A percentile compares a stretch with the other conserved stretches of the same genome.
Evolutionary conservation across 2,888 invertebrate species (phyloP).

Genomic region (Molorchus minor): DNA sequence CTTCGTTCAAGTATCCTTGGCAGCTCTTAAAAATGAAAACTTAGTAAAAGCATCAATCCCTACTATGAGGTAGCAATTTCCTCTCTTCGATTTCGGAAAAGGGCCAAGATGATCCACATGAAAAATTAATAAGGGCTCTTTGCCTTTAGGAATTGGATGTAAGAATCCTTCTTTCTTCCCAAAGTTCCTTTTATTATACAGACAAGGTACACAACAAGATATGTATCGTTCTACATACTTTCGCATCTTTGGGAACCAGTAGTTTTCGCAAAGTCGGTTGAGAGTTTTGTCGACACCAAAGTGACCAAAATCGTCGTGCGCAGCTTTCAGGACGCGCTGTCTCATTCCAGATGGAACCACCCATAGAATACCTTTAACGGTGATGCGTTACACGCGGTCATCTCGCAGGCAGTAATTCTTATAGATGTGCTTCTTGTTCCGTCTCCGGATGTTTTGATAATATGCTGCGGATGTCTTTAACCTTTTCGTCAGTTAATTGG

Average conservation of each 20-base stretch:
- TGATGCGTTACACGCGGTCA: slow-evolving; percentile 22
- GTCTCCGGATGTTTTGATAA: slow-evolving; percentile 27
- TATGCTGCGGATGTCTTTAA: slow-evolving; percentile 18
- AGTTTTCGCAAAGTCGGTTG: slow-evolving; percentile 42
- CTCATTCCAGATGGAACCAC: slow-evolving; percentile 52
- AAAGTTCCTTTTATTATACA: neutral
- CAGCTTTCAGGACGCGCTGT: slow-evolving; percentile 32
- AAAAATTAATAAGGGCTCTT: slow-evolving; percentile 20
- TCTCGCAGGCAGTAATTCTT: slow-evolving; percentile 24
- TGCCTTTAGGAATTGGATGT: slow-evolving; percentile 28
- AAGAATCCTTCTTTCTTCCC: slow-evolving; percentile 25
- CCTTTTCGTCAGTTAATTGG: slow-evolving; percentile 29
- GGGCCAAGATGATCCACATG: slow-evolving; percentile 59
- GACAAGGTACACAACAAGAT: neutral
- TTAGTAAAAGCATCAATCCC: slow-evolving; percentile 28
- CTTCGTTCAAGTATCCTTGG: slow-evolving; percentile 36
- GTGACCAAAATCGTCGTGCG: slow-evolving; percentile 57
- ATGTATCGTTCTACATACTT: neutral
- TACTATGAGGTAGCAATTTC: slow-evolving; percentile 42
- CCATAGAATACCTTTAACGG: slow-evolving; percentile 37
- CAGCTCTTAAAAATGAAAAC: slow-evolving; percentile 29
- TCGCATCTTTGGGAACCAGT: slow-evolving; percentile 1
- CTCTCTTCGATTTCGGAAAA: slow-evolving; percentile 52
- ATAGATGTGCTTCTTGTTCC: slow-evolving; percentile 24
- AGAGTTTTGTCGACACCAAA: slow-evolving; percentile 53